Base-by-base conservation (phyloP, 2,113 vertebrate species). In the Malurus cyaneus region DNA sequence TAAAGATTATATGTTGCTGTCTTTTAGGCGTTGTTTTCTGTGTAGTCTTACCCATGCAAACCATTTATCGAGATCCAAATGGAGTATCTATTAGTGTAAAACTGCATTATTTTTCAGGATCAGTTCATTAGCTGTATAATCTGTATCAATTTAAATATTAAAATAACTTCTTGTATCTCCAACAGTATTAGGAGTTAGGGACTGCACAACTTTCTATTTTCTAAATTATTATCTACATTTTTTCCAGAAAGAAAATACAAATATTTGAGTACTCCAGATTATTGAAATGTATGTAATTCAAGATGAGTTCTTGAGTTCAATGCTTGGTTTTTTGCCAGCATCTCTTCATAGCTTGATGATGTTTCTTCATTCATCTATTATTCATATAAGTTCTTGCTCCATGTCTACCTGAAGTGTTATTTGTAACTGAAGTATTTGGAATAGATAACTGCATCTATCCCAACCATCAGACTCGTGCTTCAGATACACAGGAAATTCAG, bases 361-460 rank as follows among this genome's bases (percentile, higher is more conserved):
- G 88, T 86, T 90, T 90, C 56, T 92, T 56, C 6, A 7, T 73
- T 82, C 52, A 91, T 83, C 47, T 82, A 47, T 95, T 93, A 95
- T 88, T 90, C 56, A 94, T 54, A 3, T 49, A 80, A 66, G 20
- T 77, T 90, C 54, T 86, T 92, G 52, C 52, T 42, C 47, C n/a
- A 56, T 31, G 44, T 74, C 60, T 91, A 53, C n/a, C 53, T 88
- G 76, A 86, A 91, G 39, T 74, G 56, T 44, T 88, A 50, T 71
- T 66, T 88, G 82, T 54, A 86, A 72, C 53, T 72, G 74, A 91
- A 72, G 64, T 67, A 78, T 41, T 76, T 74, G 64, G 64, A 88
- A 71, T 10, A 60, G 47, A 53, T 84, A 94, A 83, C 44, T 88
- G 69, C n/a, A 77, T 64, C 56, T 84, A 28, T 74, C 25, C 65